Evolutionary conservation across 1,140 invertebrate genomes (phyloP).

Genomic region (Euglossa dilemma): DNA sequence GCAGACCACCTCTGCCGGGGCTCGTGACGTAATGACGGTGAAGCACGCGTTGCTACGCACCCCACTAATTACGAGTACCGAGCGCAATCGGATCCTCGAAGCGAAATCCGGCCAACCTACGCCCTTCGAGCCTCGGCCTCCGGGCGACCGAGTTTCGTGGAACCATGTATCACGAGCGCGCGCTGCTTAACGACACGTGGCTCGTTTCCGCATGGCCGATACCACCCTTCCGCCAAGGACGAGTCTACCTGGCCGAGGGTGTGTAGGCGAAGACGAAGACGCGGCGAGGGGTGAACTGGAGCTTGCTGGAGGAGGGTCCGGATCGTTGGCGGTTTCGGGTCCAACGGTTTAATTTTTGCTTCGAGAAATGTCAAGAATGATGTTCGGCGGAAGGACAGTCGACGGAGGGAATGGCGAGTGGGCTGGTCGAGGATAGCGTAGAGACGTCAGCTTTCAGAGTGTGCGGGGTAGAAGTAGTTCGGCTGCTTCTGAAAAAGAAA

Average conservation of each 20-base stretch:
- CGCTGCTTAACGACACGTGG: conserved; percentile 22
- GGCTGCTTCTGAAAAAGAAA: background rate
- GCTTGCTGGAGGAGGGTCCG: background rate
- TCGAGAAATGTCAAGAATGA: background rate
- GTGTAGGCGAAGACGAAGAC: background rate
- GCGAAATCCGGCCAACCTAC: conserved; percentile 27
- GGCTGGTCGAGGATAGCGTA: too few relatives aligned
- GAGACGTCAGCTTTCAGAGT: too few relatives aligned
- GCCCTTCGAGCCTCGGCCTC: conserved; percentile 7
- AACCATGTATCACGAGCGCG: conserved; percentile 30
- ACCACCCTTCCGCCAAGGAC: conserved; percentile 8
- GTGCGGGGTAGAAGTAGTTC: background rate
- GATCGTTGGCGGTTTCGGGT: background rate
- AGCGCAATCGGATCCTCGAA: conserved; percentile 7
- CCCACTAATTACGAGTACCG: conserved; percentile 25
- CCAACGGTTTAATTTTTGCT: background rate
- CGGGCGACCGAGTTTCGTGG: conserved; percentile 31
- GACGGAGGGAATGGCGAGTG: background rate
- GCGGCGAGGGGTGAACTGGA: background rate
- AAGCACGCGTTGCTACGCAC: conserved; percentile 36
- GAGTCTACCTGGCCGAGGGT: background rate
- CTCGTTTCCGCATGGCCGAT: conserved; percentile 23
- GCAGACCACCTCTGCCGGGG: background rate
- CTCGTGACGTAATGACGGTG: conserved; percentile 12
- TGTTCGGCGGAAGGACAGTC: background rate